Conservation (phyloP, 2,888 invertebrate genomes). For the Arctia plantaginis region DNA sequence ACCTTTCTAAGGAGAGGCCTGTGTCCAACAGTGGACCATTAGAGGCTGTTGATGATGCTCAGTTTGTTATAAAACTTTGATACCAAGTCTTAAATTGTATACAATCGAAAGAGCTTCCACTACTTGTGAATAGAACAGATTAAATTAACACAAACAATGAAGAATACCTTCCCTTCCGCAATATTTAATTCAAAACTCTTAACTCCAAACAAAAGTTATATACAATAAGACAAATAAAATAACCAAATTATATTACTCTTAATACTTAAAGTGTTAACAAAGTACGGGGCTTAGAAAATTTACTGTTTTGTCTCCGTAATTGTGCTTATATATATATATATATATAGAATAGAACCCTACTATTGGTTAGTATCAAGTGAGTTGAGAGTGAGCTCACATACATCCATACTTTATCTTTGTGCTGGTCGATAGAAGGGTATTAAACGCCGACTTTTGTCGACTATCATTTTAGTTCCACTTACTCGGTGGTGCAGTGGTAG, state of each 20-base stretch:
- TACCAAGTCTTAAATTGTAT: not conserved
- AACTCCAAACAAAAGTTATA: constrained; percentile 16
- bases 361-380: constrained; percentile 3
- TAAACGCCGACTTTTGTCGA: too few species aligned
- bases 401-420: too few species aligned
- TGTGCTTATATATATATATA: constrained; percentile 46
- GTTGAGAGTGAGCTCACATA: constrained; percentile 2
- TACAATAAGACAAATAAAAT: constrained; percentile 25
- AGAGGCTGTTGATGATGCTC: not conserved
- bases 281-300: constrained; percentile 44
- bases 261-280: constrained; percentile 41
- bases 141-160: not conserved
- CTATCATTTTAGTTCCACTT: too few species aligned
- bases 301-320: constrained; percentile 33
- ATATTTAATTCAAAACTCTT: constrained; percentile 10
- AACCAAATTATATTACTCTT: constrained; percentile 31
- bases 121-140: not conserved
- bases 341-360: constrained; percentile 35
- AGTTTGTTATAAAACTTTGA: not conserved
- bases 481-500: too few species aligned
- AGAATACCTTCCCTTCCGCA: not conserved
- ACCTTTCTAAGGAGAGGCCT: too few species aligned
- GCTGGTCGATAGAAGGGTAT: too few species aligned
- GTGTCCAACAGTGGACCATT: too few species aligned
- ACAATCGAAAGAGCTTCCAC: too few species aligned